phyloP scores from a whole-genome alignment of 2,888 invertebrate genomes.

The Meloe dianella region DNA sequence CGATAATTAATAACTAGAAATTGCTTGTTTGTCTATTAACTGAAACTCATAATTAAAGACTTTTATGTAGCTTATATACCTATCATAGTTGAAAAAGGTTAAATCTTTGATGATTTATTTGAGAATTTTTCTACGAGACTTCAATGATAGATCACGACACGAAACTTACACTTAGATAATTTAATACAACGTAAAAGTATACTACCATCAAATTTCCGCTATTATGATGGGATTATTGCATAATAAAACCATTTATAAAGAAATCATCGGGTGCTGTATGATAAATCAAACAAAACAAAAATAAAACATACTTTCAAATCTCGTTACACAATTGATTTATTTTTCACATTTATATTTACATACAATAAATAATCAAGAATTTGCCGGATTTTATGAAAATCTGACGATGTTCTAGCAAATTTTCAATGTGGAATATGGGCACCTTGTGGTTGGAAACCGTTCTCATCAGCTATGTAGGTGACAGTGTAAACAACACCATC shows the following conservation, averaged over 20 bases:
- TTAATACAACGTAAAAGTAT: not conserved
- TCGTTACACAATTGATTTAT: slow-evolving; percentile 23
- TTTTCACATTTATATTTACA: not conserved
- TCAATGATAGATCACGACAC: slow-evolving; percentile 5
- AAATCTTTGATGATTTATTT: not conserved
- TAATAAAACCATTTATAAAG: not conserved
- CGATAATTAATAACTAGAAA: not conserved
- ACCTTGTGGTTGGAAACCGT: slow-evolving; percentile 64
- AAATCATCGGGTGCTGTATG: slow-evolving; percentile 3
- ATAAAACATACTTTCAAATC: not conserved
- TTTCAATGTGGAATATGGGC: slow-evolving; percentile 56
- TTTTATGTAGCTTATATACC: too few relatives aligned
- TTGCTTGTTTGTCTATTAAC: not conserved
- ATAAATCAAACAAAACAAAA: not conserved
- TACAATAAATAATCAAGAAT: not conserved
- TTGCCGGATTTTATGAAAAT: not conserved
- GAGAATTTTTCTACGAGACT: not conserved
- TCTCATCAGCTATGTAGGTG: slow-evolving; percentile 67
- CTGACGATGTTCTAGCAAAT: not conserved
- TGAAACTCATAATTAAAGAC: not conserved
- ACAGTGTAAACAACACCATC: slow-evolving; percentile 70
- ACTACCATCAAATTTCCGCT: not conserved
- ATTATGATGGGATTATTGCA: not conserved
- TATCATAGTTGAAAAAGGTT: not conserved
- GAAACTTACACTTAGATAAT: not conserved